Evolutionary conservation across 2,888 invertebrate species (phyloP), one percentile per base, ranked within the genome.

Genomic region (Apamea anceps): DNA sequence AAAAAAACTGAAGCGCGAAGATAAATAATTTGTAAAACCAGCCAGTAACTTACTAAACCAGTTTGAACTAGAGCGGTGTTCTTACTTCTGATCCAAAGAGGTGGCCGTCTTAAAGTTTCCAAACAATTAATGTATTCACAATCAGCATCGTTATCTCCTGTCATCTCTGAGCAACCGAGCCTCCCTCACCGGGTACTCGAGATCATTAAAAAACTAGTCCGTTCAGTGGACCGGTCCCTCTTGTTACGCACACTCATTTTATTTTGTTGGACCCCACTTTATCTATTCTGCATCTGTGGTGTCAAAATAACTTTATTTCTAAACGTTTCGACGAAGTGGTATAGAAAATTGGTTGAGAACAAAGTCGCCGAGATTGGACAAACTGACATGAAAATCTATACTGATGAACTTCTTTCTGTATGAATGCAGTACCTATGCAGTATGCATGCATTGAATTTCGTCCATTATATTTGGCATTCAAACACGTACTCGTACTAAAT

Each of bases 181-280:
- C 90, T 89, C 92, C 91, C 87, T 78, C 79, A 73, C 84, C 85
- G 89, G 86, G 89, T 91, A 89, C 91, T 80, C 87, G 86, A 89
- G 91, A 92, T 94, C 94, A 94, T 95, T 95, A 95, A 94, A 94
- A 92, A 95, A 96, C 95, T 94, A 94, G 95, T 95, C 92, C 92
- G 90, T 75, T 82, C 76, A 15, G 60, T 79, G 74, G 79, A 88
- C 84, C 85, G 85, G 88, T 88, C 82, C 63, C 74, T 81, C 73
- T 77, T 60, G 83, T 84, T 84, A 88, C 81, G 83, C 82, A 82
- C 67, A 77, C 51, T 74, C n/a, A 80, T 81, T 85, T 85, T 77
- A 70, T 78, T 85, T 85, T 85, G 65, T 87, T 78, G 84, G 79
- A 77, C 77, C 77, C 1, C 73, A 70, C 54, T 67, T 81, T 82